A percentile compares a stretch with the other conserved stretches of the same genome.
Conservation (phyloP, 1,140 invertebrate species). For the Kradibia gibbosae region DNA sequence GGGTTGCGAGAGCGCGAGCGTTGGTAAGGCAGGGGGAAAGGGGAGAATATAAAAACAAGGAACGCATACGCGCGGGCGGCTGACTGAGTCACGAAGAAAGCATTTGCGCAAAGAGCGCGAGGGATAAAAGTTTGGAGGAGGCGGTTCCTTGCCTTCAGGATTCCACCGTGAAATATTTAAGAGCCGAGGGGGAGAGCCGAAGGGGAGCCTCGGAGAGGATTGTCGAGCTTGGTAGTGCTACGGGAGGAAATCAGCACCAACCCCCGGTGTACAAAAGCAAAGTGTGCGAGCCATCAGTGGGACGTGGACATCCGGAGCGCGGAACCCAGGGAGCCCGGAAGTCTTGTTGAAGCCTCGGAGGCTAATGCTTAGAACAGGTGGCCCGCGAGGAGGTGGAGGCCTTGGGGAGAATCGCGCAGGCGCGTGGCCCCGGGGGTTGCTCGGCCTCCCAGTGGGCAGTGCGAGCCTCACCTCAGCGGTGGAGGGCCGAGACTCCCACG, state of each 20-base stretch:
- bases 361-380: too few species aligned
- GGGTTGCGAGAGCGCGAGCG: not conserved
- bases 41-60: not conserved
- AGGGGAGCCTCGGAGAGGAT: not conserved
- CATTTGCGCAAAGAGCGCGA: not conserved
- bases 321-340: too few species aligned
- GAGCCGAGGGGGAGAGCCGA: not conserved
- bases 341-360: too few species aligned
- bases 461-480: constrained; percentile 64
- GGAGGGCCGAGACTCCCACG: too few species aligned
- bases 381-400: not conserved
- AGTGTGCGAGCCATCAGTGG: not conserved
- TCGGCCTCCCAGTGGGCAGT: constrained; percentile 43
- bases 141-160: constrained; percentile 4
- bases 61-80: not conserved
- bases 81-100: not conserved
- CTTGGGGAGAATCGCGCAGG: not conserved
- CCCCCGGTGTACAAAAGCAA: not conserved
- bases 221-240: not conserved
- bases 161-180: not conserved
- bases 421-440: constrained; percentile 49
- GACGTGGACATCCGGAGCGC: not conserved
- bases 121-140: not conserved
- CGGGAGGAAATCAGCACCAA: constrained; percentile 7
- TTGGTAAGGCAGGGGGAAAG: not conserved